These are phyloP conservation scores for Diadema setosum DNA, from an alignment of 35 echinoderm and acorn worm species.

Conservation along the genomic window DNA sequence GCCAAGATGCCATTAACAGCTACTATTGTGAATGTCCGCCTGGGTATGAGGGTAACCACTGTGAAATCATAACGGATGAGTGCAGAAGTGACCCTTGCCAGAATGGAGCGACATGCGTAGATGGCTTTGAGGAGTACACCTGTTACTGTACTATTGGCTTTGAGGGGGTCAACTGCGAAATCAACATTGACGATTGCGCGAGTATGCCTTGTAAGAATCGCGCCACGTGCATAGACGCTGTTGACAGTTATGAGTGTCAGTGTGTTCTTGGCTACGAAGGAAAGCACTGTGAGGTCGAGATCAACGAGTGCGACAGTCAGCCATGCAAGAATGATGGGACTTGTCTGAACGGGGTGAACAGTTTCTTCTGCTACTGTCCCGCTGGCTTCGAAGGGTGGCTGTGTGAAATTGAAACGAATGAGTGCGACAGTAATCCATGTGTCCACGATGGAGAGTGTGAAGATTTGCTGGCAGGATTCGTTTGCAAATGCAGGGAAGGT, in stretches of 20 bases:
- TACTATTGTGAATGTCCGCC: not conserved
- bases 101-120: conserved; percentile 12
- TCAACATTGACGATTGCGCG: conserved; percentile 17
- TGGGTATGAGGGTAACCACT: conserved; percentile 16
- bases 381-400: conserved; percentile 63
- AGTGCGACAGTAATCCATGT: conserved; percentile 32
- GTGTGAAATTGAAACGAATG: conserved; percentile 42
- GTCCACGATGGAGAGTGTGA: not conserved
- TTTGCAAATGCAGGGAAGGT: not conserved
- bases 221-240: not conserved
- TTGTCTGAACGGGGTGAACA: conserved; percentile 46
- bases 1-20: not conserved
- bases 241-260: not conserved
- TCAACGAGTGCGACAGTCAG: conserved; percentile 61
- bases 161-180: conserved; percentile 53
- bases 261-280: not conserved
- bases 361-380: conserved; percentile 63
- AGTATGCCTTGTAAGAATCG: conserved; percentile 45
- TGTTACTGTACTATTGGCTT: conserved; percentile 43
- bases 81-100: conserved; percentile 41
- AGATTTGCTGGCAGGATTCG: not conserved
- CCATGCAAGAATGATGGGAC: conserved; percentile 76
- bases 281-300: not conserved
- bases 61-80: conserved; percentile 41
- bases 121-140: conserved; percentile 7